Base-by-base conservation (phyloP, 2,888 invertebrate genomes). In the Napeogenes sylphis region DNA sequence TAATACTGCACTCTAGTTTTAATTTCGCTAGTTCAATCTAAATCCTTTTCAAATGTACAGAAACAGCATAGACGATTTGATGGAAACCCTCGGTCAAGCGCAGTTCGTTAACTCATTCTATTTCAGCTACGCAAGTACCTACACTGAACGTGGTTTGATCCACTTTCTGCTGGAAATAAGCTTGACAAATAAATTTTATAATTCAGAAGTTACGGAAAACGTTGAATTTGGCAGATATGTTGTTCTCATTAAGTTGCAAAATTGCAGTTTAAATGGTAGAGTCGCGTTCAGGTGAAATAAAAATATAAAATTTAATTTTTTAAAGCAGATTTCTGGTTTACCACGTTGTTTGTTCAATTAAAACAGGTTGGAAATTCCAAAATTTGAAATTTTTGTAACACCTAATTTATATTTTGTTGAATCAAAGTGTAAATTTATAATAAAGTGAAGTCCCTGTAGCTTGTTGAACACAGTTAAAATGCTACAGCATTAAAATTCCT, bases 51-150 rank as follows among this genome's bases (percentile, higher is more conserved):
- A 42, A 6, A 42, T 42, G 10, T 42, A 42, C 42, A 10, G 10
- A 42, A 42, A 42, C 42, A 55, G 35, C 56, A 42, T 66, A 72
- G 72, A 72, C 78, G 76, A 81, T 81, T 81, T 80, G 79, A 82
- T 80, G 79, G 77, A 79, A 81, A 76, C 77, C 75, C 70, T 73
- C 72, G 75, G 77, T 80, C 79, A 74, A 73, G 73, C 66, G 79
- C 75, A 81, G 82, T 83, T 85, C 83, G 81, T 84, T 84, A 80
- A 78, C 75, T 42, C 42, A 42, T 42, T 83, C 72, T 75, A 78
- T 79, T 79, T 72, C 71, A 66, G 68, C 75, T 82, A 81, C 82
- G 79, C 78, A 70, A 78, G 76, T 81, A 21, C 21, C 21, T 21
- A 79, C 45, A 56, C 45, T 21, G 58, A 42, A 46, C 55, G 55